A percentile compares a stretch with the other conserved stretches of the same genome.
These are phyloP conservation scores for Apogon talboti DNA, from an alignment of 2,797 vertebrate species.

Conservation along the genomic window DNA sequence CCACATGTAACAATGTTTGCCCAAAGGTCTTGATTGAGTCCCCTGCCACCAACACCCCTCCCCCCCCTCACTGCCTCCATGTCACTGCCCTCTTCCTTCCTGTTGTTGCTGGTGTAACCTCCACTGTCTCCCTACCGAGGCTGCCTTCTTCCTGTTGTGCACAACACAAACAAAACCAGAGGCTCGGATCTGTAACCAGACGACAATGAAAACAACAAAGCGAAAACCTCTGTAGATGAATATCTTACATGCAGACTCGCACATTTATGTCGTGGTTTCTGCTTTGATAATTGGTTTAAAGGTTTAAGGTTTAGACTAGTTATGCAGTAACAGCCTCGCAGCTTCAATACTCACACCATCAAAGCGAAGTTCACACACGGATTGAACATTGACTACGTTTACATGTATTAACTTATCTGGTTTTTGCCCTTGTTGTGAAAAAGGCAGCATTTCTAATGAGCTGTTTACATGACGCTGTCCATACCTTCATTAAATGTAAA, in stretches of 20 bases:
- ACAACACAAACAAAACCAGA: constrained; percentile 39
- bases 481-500: no score
- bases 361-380: no score
- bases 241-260: constrained; percentile 5
- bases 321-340: no score
- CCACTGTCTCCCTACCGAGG: constrained; percentile 43
- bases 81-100: constrained; percentile 43
- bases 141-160: constrained; percentile 59
- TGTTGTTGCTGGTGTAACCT: constrained; percentile 56
- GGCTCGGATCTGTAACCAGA: constrained; percentile 35
- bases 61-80: not conserved
- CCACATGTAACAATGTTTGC: constrained; percentile 35
- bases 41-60: not conserved
- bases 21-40: constrained; percentile 47
- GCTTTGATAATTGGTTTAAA: not conserved
- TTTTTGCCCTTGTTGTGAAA: no score
- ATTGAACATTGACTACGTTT: no score
- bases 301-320: not conserved
- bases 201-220: constrained; percentile 14
- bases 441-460: no score
- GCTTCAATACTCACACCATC: no score
- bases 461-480: no score
- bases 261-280: not conserved
- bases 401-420: no score
- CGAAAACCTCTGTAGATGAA: not conserved